Evolutionary conservation across 2,113 vertebrate genomes (phyloP).

Genomic region (Heterocephalus glaber): DNA sequence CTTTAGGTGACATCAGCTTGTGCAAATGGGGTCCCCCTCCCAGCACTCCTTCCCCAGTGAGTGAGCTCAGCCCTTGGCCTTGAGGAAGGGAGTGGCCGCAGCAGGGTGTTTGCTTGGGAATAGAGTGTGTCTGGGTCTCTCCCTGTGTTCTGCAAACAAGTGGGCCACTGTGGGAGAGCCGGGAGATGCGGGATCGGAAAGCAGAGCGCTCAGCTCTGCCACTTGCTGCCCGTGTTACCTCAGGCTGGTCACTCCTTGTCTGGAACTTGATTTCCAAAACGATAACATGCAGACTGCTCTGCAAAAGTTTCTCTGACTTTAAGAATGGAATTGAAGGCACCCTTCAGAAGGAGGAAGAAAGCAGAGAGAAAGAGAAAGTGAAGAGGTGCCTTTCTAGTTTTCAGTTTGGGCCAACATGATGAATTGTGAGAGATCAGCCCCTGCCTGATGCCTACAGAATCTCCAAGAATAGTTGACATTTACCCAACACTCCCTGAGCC

Average conservation of each 20-base stretch:
- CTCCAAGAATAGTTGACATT: not conserved
- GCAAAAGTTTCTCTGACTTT: not conserved
- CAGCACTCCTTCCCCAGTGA: not conserved
- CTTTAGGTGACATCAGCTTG: not conserved
- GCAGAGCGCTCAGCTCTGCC: not conserved
- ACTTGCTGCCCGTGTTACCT: not conserved
- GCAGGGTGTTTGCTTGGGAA: conserved; percentile 63
- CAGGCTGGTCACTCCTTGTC: not conserved
- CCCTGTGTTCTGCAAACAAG: conserved; percentile 20
- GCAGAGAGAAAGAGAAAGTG: not conserved
- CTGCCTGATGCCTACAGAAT: not conserved
- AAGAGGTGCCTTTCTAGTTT: not conserved
- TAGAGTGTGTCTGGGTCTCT: conserved; percentile 31
- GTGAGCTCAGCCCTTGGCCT: conserved; percentile 49
- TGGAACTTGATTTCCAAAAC: not conserved
- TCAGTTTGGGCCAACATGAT: not conserved
- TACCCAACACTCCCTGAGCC: not conserved
- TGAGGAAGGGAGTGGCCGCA: conserved; percentile 59
- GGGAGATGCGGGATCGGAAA: not conserved
- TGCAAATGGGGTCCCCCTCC: not conserved
- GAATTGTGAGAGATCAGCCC: not conserved
- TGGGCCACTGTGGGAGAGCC: not conserved
- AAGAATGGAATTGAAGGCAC: not conserved
- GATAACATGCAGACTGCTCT: not conserved
- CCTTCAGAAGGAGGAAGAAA: not conserved